Evolutionary conservation across 2,888 invertebrate species (phyloP).

Genomic region (Drosophila borborema): DNA sequence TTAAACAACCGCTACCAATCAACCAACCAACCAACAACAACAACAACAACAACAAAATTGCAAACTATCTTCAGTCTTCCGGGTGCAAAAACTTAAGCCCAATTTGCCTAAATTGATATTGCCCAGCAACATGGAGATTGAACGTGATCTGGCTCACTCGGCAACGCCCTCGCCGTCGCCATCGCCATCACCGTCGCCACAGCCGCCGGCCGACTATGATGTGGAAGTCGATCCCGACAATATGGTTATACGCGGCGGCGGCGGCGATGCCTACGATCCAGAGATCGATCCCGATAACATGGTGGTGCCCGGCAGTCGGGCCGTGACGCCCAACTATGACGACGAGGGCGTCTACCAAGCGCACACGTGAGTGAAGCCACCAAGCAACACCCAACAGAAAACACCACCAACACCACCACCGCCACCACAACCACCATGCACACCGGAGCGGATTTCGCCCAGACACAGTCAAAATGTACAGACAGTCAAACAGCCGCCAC

Average conservation of each 20-base stretch:
- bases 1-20: conserved; percentile 59
- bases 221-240: conserved; percentile 85
- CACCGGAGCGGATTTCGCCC: conserved; percentile 47
- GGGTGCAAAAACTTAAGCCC: conserved; percentile 85
- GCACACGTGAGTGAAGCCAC: conserved; percentile 84
- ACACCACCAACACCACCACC: conserved; percentile 22
- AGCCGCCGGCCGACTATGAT: conserved; percentile 82
- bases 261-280: conserved; percentile 77
- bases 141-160: conserved; percentile 53
- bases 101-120: conserved; percentile 85
- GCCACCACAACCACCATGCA: conserved; percentile 16
- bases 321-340: conserved; percentile 79
- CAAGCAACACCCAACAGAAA: conserved; percentile 22
- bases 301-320: conserved; percentile 81
- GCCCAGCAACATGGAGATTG: conserved; percentile 83
- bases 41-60: conserved; percentile 39
- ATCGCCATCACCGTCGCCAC: conserved; percentile 83
- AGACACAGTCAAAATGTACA: conserved; percentile 49
- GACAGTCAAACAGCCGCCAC: conserved; percentile 46
- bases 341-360: conserved; percentile 83
- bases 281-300: conserved; percentile 84
- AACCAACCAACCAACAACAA: conserved; percentile 46
- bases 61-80: conserved; percentile 80
- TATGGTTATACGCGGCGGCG: conserved; percentile 76
- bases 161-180: conserved; percentile 76